Percentiles rank a stretch among this genome's conserved stretches.
Conservation (phyloP, 2,797 vertebrate genomes). For the Sebastes steindachneri region DNA sequence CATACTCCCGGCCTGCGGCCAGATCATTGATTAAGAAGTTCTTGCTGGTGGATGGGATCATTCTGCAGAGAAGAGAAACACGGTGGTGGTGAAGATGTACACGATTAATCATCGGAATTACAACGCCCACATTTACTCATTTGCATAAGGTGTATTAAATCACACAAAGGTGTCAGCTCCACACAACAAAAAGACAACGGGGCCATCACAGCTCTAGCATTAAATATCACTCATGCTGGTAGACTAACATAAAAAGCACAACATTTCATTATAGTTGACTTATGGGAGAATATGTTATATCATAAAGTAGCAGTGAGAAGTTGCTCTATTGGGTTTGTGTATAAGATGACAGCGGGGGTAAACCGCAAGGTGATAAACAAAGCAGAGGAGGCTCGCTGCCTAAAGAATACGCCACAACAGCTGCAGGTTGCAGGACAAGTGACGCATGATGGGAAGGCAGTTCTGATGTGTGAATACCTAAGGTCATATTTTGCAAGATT, state of each 20-base stretch:
- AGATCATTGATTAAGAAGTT: conserved; percentile 93
- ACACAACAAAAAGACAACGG: conserved; percentile 39
- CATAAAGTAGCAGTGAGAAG: conserved; percentile 38
- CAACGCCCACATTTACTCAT: conserved; percentile 40
- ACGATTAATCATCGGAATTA: conserved; percentile 47
- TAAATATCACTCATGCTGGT: conserved; percentile 35
- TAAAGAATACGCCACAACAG: conserved; percentile 49
- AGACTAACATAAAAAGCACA: conserved; percentile 34
- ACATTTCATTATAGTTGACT: conserved; percentile 47
- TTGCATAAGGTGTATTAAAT: conserved; percentile 62
- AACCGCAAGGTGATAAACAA: conserved; percentile 63
- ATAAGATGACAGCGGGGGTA: conserved; percentile 48
- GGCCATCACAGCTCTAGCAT: background rate
- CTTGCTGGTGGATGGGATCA: conserved; percentile 92
- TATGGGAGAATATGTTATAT: conserved; percentile 26
- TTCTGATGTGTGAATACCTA: conserved; percentile 63
- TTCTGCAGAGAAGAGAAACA: conserved; percentile 78
- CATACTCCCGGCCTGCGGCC: conserved; percentile 90
- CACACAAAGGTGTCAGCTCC: conserved; percentile 37
- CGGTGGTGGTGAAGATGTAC: conserved; percentile 20
- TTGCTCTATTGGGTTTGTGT: conserved; percentile 25
- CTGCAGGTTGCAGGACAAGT: conserved; percentile 61
- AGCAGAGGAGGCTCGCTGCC: conserved; percentile 31
- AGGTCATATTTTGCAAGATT: conserved; percentile 62
- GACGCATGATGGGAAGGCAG: conserved; percentile 49